phyloP scores from a whole-genome alignment of 2,797 vertebrate species.

The Toxotes lorentzi region DNA sequence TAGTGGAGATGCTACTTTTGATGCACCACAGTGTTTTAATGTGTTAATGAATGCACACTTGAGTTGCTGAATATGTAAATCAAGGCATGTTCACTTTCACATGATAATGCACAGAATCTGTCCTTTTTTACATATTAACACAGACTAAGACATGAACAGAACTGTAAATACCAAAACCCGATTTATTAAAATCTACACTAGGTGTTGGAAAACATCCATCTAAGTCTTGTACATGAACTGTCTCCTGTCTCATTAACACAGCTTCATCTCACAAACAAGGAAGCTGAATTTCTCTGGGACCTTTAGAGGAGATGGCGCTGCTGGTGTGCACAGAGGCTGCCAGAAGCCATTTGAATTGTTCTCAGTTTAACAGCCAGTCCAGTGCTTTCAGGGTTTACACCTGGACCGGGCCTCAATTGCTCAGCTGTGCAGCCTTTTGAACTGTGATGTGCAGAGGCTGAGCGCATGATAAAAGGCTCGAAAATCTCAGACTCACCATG shows the following conservation, averaged over 20 bases:
- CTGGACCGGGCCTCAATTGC: conserved; percentile 23
- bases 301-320: conserved; percentile 11
- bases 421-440: conserved; percentile 64
- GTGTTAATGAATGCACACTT: conserved; percentile 30
- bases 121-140: neutral
- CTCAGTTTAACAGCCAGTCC: conserved; percentile 30
- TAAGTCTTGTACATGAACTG: neutral
- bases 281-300: conserved; percentile 12
- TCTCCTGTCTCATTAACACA: neutral
- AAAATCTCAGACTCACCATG: conserved; percentile 28
- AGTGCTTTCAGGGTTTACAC: conserved; percentile 46
- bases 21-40: conserved; percentile 8
- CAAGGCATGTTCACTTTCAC: neutral
- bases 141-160: neutral
- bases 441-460: conserved; percentile 37
- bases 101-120: neutral
- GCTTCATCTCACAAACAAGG: conserved; percentile 25
- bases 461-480: conserved; percentile 32
- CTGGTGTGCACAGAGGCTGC: conserved; percentile 20
- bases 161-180: neutral
- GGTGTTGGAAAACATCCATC: neutral
- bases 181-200: conserved; percentile 5
- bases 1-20: conserved; percentile 22
- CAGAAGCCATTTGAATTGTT: conserved; percentile 35
- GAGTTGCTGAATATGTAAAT: conserved; percentile 42